phyloP scores from a whole-genome alignment of 1,140 invertebrate genomes.

The Drosophila kikkawai region DNA sequence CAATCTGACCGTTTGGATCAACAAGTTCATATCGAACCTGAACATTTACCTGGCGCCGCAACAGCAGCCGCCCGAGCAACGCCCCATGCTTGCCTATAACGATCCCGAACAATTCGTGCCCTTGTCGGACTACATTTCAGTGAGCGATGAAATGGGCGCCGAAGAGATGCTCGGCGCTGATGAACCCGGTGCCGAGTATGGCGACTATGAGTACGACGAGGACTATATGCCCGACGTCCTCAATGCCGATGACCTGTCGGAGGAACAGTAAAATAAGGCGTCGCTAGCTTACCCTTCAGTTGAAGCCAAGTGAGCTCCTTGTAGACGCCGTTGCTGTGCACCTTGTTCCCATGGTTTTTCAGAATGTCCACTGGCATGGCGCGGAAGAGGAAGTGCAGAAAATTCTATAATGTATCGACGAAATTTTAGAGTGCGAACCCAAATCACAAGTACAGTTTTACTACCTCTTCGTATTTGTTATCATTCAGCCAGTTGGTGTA shows the following conservation, averaged over 20 bases:
- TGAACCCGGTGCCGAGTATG: constrained; percentile 23
- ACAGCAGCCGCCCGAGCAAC: constrained; percentile 47
- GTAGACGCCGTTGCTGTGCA: constrained; percentile 69
- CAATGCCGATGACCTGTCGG: constrained; percentile 26
- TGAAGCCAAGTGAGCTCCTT: constrained; percentile 70
- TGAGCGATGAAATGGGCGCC: constrained; percentile 36
- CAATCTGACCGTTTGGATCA: constrained; percentile 82
- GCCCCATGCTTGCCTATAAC: constrained; percentile 38
- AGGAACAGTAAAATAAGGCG: constrained; percentile 20
- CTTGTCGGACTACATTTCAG: constrained; percentile 70
- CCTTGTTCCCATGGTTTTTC: constrained; percentile 79
- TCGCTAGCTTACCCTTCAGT: constrained; percentile 71
- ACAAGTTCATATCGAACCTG: constrained; percentile 81
- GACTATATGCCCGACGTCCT: constrained; percentile 29
- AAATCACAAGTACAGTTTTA: constrained; percentile 53
- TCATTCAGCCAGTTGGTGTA: constrained; percentile 90
- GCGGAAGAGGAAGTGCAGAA: constrained; percentile 80
- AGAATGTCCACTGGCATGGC: constrained; percentile 82
- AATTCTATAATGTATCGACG: constrained; percentile 60
- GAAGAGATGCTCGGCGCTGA: constrained; percentile 46
- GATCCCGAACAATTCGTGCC: constrained; percentile 71
- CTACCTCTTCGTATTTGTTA: constrained; percentile 81
- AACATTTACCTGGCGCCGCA: constrained; percentile 74
- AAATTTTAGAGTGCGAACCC: constrained; percentile 52
- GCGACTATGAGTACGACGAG: constrained; percentile 25